Evolutionary conservation across 2,888 invertebrate species (phyloP).

Genomic region (Lagria hirta): DNA sequence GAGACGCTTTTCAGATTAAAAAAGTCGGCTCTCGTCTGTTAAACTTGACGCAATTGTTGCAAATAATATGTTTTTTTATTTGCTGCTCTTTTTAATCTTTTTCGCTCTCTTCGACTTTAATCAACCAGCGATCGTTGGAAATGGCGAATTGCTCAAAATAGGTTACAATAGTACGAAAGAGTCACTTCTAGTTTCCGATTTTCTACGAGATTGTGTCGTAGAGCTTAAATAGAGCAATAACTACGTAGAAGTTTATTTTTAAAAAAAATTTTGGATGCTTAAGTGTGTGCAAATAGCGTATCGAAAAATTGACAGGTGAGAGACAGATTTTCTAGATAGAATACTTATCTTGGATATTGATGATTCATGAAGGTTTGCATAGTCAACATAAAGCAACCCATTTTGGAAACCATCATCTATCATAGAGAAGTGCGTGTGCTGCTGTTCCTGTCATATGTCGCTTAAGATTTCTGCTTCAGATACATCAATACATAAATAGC

Average conservation of each 20-base stretch:
- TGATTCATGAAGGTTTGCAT: conserved; percentile 32
- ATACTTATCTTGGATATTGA: conserved; percentile 29
- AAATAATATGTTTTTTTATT: conserved; percentile 17
- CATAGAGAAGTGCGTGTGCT: conserved; percentile 26
- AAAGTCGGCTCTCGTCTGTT: conserved; percentile 15
- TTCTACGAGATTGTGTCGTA: too few relatives aligned
- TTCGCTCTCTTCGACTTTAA: conserved; percentile 17
- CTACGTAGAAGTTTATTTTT: too few relatives aligned
- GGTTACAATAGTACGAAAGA: conserved; percentile 14
- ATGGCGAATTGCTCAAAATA: conserved; percentile 18
- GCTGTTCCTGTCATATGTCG: conserved; percentile 26
- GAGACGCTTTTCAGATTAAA: conserved; percentile 20
- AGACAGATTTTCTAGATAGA: conserved; percentile 29
- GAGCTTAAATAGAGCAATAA: too few relatives aligned
- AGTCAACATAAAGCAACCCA: conserved; percentile 32
- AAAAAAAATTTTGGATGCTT: too few relatives aligned
- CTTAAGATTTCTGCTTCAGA: too few relatives aligned
- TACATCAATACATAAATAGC: too few relatives aligned
- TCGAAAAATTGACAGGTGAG: conserved; percentile 29
- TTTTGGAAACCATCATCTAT: conserved; percentile 28
- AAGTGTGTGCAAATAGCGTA: conserved; percentile 26
- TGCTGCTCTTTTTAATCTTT: conserved; percentile 6
- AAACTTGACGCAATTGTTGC: conserved; percentile 15
- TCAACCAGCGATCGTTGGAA: conserved; percentile 20
- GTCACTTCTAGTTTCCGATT: conserved; percentile 21